A percentile compares a stretch with the other conserved stretches of the same genome.
Evolutionary conservation across 2,113 vertebrate species (phyloP).

Genomic region (Scatophagus argus): DNA sequence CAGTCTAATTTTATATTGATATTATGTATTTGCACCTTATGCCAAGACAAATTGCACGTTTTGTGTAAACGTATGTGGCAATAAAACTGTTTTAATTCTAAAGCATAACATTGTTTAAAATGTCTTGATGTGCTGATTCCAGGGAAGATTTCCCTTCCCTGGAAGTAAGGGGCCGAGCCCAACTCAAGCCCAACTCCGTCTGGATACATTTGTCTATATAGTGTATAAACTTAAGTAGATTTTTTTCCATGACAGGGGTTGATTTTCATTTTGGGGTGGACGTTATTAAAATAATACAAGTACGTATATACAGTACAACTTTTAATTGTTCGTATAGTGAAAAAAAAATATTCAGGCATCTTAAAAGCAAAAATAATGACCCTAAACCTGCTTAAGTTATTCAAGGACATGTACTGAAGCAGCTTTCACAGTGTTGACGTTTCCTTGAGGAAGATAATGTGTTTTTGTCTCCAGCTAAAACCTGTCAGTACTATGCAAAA

Average conservation of each 20-base stretch:
- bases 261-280: not conserved
- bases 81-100: no score
- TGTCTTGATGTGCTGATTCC: no score
- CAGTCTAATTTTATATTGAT: no score
- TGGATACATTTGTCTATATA: no score
- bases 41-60: no score
- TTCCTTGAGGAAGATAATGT: slow-evolving; percentile 20
- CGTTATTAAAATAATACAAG: not conserved
- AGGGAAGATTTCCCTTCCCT: no score
- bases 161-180: no score
- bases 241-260: not conserved
- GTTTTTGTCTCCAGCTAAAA: slow-evolving; percentile 25
- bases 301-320: not conserved
- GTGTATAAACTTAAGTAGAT: no score
- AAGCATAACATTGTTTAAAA: no score
- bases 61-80: no score
- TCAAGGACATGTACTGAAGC: not conserved
- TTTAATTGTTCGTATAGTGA: not conserved
- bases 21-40: no score
- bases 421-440: slow-evolving; percentile 20
- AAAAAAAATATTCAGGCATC: not conserved
- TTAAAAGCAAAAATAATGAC: not conserved
- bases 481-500: slow-evolving; percentile 1
- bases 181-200: no score
- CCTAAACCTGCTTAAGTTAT: not conserved